Percentiles rank a stretch among this genome's conserved stretches.
Conservation (phyloP, 2,113 vertebrate species). For the Grammomys dolichurus region DNA sequence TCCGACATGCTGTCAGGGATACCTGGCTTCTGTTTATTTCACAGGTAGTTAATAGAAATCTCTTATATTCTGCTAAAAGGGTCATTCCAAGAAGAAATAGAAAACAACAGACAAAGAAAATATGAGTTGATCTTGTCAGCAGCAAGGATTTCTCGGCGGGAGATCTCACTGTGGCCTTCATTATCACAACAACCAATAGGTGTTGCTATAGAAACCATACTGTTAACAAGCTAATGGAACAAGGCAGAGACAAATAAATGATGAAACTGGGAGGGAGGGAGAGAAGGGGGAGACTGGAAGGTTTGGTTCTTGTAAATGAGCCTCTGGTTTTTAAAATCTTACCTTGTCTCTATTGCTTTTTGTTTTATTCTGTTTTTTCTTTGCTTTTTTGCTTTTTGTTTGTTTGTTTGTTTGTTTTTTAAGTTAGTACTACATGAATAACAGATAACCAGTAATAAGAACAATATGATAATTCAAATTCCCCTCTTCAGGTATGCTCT, state of each 20-base stretch:
- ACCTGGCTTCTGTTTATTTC: conserved; percentile 80
- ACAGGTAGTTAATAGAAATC: conserved; percentile 81
- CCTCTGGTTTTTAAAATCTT: conserved; percentile 77
- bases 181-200: conserved; percentile 86
- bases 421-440: conserved; percentile 72
- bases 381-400: neutral
- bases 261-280: conserved; percentile 62
- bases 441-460: conserved; percentile 58
- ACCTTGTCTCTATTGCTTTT: conserved; percentile 77
- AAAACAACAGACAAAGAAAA: conserved; percentile 86
- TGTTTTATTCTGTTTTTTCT: neutral
- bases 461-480: conserved; percentile 51
- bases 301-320: conserved; percentile 78
- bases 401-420: neutral
- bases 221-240: conserved; percentile 84
- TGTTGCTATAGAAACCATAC: conserved; percentile 91
- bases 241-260: conserved; percentile 85
- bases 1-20: neutral
- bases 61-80: conserved; percentile 82
- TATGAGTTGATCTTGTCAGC: conserved; percentile 85
- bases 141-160: conserved; percentile 87
- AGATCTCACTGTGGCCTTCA: conserved; percentile 86
- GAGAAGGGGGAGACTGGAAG: conserved; percentile 32
- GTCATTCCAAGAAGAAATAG: conserved; percentile 79
- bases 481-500: conserved; percentile 57